Conservation (phyloP, 2,888 invertebrate species). For the Amblyteles armatorius region DNA sequence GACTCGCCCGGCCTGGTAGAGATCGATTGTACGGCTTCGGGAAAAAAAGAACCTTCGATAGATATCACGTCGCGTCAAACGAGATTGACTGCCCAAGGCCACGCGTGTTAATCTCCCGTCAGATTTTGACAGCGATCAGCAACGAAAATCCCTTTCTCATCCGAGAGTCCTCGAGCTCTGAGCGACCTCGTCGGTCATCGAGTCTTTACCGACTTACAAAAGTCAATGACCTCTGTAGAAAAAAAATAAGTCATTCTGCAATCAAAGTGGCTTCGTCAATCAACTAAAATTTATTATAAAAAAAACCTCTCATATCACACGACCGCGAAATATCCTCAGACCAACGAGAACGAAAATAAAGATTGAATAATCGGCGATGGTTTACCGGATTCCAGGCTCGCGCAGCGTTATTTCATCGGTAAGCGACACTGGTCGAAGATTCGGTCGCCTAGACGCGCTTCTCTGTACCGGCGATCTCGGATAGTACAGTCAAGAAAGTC, state of each 20-base stretch:
- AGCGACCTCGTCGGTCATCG: constrained; percentile 22
- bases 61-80: constrained; percentile 20
- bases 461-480: constrained; percentile 6
- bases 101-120: constrained; percentile 3
- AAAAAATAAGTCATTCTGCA: background rate
- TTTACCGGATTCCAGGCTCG: background rate
- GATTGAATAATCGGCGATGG: background rate
- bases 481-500: background rate
- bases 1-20: background rate
- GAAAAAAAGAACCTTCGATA: constrained; percentile 9
- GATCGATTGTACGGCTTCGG: constrained; percentile 19
- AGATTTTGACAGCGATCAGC: constrained; percentile 12
- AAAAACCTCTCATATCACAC: background rate
- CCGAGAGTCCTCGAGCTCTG: background rate
- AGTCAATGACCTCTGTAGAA: constrained; percentile 18
- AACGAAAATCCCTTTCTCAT: constrained; percentile 18
- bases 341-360: background rate
- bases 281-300: background rate
- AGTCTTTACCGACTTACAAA: background rate
- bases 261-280: background rate
- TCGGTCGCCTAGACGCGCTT: constrained; percentile 9
- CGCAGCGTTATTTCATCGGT: background rate
- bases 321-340: background rate
- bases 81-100: constrained; percentile 13
- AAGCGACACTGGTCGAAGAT: background rate